Base-by-base conservation (phyloP, 2,797 vertebrate genomes). In the Dendrocincla tyrannina region DNA sequence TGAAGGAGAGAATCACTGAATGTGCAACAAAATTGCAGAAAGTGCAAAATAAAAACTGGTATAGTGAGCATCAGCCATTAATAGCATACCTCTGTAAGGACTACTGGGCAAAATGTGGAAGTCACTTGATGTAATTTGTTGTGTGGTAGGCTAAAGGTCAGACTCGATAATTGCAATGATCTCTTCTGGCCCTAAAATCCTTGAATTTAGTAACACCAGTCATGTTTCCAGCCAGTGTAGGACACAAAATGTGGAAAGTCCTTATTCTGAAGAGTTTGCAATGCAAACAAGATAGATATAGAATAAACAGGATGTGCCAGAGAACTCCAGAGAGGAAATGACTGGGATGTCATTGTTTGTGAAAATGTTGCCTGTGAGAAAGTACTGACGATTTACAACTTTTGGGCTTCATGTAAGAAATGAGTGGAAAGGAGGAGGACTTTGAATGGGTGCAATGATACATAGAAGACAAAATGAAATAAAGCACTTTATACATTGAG, bases 301-400 rank as follows among this genome's bases (percentile, higher is more conserved):
- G 94, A 88, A 91, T 96, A 97, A 97, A 96, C 96, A 95, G 96
- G 93, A 96, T 88, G 73, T 0, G 0, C 83, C 4, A 7, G 63
- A 85, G 72, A 91, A 55, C 55, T 73, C 67, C 52, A 78, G 68
- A 91, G 60, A 80, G 96, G 93, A 97, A 96, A 88, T 89, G 66
- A 64, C 94, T 86, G 30, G 46, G 62, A 78, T 92, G 66, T 85
- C n/a, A 9, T 82, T 95, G 89, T 85, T 92, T 83, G 70, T 91
- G 91, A 72, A 95, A 88, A 64, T 83, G 72, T 49, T 3, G 1
- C 58, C 42, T 88, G 62, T 81, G 60, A 80, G 75, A 77, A 84
- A 74, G 41, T n/a, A 20, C 19, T 81, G 30, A 30, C 33, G 79
- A 86, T 92, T 75, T 88, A 72, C 81, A 88, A 86, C 64, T 69